Evolutionary conservation across 1,140 invertebrate species (phyloP).

Genomic region (Panagrolaimus sp.): DNA sequence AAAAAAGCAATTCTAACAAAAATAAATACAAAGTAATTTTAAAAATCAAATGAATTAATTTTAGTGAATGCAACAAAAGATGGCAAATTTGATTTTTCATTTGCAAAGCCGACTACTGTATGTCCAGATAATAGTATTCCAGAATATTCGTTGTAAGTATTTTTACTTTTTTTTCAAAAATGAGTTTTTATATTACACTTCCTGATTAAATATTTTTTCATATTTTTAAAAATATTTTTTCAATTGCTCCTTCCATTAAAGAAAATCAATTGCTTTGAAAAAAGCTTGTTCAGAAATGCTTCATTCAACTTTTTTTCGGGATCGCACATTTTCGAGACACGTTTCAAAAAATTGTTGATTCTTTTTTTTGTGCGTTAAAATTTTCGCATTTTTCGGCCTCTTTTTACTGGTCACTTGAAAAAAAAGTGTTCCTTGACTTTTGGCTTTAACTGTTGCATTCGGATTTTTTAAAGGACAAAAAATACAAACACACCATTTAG

Average conservation of each 20-base stretch:
- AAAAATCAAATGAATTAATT: constrained; percentile 12
- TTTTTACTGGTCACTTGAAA: too few species aligned
- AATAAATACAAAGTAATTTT: background rate
- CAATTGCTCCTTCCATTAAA: too few species aligned
- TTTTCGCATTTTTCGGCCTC: too few species aligned
- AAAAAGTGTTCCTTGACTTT: too few species aligned
- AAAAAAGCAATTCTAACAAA: background rate
- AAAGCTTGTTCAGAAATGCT: too few species aligned
- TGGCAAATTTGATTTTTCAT: constrained; percentile 8
- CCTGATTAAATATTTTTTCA: constrained; percentile 15
- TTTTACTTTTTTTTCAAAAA: constrained; percentile 8
- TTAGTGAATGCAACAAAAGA: constrained; percentile 16
- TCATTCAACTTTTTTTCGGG: too few species aligned
- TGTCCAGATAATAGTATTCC: constrained; percentile 38
- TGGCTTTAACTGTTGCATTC: constrained; percentile 20
- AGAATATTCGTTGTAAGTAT: constrained; percentile 36
- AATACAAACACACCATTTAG: background rate
- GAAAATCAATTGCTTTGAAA: too few species aligned
- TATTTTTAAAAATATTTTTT: too few species aligned
- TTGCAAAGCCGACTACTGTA: constrained; percentile 24
- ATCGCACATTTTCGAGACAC: too few species aligned
- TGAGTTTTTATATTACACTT: constrained; percentile 14
- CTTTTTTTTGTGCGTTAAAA: too few species aligned
- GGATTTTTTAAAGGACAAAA: background rate
- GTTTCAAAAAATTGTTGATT: too few species aligned